Percentiles rank a stretch among this genome's conserved stretches.
Evolutionary conservation across 35 echinoderm and acorn worm species (phyloP).

Genomic region (Holothuria glaberrima): DNA sequence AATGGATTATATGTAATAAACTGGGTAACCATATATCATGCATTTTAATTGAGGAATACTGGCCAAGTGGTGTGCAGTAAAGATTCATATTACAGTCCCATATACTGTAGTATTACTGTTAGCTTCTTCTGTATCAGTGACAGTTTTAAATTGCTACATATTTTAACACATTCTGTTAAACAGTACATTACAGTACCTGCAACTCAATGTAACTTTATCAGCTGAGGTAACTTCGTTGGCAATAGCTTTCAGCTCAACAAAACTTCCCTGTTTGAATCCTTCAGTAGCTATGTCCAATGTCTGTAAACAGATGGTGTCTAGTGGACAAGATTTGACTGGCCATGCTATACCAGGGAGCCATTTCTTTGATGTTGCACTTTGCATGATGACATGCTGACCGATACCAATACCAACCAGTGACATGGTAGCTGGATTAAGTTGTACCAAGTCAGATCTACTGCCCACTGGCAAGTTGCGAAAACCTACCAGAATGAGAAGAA

Average conservation of each 20-base stretch:
- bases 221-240: conserved; percentile 36
- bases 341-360: conserved; percentile 62
- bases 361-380: neutral
- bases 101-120: no score
- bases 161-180: no score
- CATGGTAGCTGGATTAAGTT: conserved; percentile 82
- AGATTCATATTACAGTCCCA: no score
- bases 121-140: no score
- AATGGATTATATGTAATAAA: no score
- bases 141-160: no score
- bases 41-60: no score
- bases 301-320: conserved; percentile 32
- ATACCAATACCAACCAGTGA: conserved; percentile 64
- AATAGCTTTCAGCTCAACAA: conserved; percentile 50
- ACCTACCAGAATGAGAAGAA: neutral
- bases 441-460: conserved; percentile 47
- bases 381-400: conserved; percentile 57
- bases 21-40: no score
- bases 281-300: conserved; percentile 11
- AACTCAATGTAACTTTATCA: conserved; percentile 43
- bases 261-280: conserved; percentile 37
- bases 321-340: conserved; percentile 61
- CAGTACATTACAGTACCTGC: conserved; percentile 29
- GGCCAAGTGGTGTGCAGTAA: no score
- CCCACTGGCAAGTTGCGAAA: conserved; percentile 33